These are phyloP conservation scores for Rhagium mordax DNA, from an alignment of 2,888 invertebrate species.

Conservation along the genomic window DNA sequence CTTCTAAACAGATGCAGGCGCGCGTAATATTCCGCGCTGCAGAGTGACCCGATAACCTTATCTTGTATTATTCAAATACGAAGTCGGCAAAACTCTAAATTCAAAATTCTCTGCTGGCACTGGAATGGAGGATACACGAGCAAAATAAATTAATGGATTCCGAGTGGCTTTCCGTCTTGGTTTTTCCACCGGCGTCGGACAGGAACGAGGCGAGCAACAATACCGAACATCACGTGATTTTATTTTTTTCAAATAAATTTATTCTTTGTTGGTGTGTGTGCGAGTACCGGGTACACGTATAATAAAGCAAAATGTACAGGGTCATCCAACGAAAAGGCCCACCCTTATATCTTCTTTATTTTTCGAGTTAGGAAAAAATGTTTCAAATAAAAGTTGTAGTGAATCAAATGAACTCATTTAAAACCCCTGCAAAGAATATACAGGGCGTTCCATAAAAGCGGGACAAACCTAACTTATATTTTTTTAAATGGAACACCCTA, in stretches of 20 bases:
- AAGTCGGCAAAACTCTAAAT: constrained; percentile 54
- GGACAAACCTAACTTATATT: no score
- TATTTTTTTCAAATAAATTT: constrained; percentile 4
- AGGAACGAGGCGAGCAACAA: constrained; percentile 15
- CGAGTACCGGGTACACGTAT: constrained; percentile 5
- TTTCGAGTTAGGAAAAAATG: no score
- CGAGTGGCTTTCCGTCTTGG: background rate
- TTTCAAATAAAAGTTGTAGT: no score
- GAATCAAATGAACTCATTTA: no score
- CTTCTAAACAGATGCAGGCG: no score
- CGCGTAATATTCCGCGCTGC: no score
- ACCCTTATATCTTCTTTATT: no score
- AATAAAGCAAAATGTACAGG: background rate
- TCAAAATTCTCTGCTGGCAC: constrained; percentile 50
- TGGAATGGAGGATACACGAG: constrained; percentile 51
- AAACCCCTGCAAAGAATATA: no score
- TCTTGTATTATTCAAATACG: constrained; percentile 45
- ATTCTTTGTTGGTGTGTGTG: background rate
- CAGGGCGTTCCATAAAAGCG: no score
- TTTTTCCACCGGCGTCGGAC: background rate
- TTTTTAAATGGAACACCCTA: no score
- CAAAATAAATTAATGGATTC: constrained; percentile 39
- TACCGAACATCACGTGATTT: constrained; percentile 6
- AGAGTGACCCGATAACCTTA: constrained; percentile 21
- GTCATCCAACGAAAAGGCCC: no score